Evolutionary conservation across 2,797 vertebrate genomes (phyloP).

Genomic region (Rhinophrynus dorsalis): DNA sequence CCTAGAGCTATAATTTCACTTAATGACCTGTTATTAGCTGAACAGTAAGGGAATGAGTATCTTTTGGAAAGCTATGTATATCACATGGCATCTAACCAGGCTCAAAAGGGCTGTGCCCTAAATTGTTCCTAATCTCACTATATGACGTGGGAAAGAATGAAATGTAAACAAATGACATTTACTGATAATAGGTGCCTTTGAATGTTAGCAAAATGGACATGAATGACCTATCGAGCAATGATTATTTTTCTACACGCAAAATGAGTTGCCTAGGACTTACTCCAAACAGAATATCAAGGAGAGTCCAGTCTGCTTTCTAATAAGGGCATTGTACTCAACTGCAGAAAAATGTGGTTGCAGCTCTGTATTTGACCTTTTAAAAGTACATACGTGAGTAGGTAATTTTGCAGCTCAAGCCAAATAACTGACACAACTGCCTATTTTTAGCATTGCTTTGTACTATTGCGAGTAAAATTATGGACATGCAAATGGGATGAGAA

Average conservation of each 20-base stretch:
- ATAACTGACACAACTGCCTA: too few species aligned
- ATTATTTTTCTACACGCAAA: not conserved
- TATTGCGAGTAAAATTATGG: too few species aligned
- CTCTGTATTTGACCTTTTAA: too few species aligned
- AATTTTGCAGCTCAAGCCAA: too few species aligned
- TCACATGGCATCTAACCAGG: not conserved
- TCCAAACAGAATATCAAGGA: too few species aligned
- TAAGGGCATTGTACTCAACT: too few species aligned
- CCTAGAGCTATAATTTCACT: not conserved
- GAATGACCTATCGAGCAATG: not conserved
- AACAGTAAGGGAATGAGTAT: not conserved
- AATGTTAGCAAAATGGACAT: not conserved
- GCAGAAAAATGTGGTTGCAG: too few species aligned
- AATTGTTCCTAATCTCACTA: not conserved
- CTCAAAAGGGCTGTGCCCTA: not conserved
- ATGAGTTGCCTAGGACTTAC: too few species aligned
- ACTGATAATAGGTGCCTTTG: not conserved
- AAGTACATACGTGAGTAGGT: too few species aligned
- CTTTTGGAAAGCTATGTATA: not conserved
- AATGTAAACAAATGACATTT: conserved; percentile 2
- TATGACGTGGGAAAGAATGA: not conserved
- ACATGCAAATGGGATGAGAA: too few species aligned
- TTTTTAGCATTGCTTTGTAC: too few species aligned
- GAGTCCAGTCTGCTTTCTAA: too few species aligned
- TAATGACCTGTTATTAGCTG: not conserved